A percentile compares a stretch with the other conserved stretches of the same genome.
These are phyloP conservation scores for Brachyistius frenatus DNA, from an alignment of 2,113 vertebrate genomes.

Conservation along the genomic window DNA sequence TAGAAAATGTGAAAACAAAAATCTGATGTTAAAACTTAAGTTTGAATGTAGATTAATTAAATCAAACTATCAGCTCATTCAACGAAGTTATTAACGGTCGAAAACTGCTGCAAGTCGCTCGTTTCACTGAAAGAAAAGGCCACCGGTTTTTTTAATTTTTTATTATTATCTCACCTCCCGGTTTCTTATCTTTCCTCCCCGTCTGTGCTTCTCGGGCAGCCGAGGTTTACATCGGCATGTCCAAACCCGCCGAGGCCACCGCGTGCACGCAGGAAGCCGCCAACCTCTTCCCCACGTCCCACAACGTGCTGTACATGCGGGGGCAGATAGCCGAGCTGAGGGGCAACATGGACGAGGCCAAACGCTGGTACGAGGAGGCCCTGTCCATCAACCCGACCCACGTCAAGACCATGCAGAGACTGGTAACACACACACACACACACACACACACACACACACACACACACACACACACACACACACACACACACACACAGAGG, in stretches of 20 bases:
- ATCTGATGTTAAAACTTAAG: too few relatives aligned
- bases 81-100: neutral
- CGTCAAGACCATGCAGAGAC: constrained; percentile 98
- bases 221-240: constrained; percentile 97
- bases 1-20: neutral
- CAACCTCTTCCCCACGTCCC: constrained; percentile 96
- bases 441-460: neutral
- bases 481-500: neutral
- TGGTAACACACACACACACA: constrained; percentile 86
- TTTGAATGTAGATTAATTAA: too few relatives aligned
- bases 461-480: constrained; percentile 46
- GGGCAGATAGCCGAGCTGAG: constrained; percentile 97
- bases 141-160: neutral
- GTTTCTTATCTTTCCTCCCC: neutral
- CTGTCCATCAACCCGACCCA: constrained; percentile 98
- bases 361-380: constrained; percentile 98
- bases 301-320: constrained; percentile 96
- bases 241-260: constrained; percentile 94
- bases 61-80: neutral
- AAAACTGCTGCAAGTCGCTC: too few relatives aligned
- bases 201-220: constrained; percentile 78
- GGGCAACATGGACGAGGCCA: constrained; percentile 93
- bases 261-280: constrained; percentile 98
- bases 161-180: neutral
- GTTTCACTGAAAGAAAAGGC: too few relatives aligned